Conservation (phyloP, 2,113 vertebrate genomes). For the Cephalopholis sonnerati region DNA sequence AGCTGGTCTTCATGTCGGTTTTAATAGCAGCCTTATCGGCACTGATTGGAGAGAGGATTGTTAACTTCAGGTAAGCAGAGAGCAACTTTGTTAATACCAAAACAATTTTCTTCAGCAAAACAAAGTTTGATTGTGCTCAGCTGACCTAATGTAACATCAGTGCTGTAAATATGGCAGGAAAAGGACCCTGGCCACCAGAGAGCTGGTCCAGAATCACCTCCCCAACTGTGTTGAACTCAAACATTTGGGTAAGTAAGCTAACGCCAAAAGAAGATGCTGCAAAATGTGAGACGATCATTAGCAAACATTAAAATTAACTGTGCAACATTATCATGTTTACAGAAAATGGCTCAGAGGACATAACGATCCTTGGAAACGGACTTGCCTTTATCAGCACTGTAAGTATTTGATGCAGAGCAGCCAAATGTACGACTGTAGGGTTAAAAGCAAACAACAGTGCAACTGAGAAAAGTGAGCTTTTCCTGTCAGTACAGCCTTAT, state of each 20-base stretch:
- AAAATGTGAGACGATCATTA: too few relatives aligned
- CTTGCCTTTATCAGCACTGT: conserved; percentile 76
- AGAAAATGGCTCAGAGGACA: conserved; percentile 72
- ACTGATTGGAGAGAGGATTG: conserved; percentile 75
- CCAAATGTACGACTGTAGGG: not conserved
- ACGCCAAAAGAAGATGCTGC: not conserved
- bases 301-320: not conserved
- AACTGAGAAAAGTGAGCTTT: not conserved
- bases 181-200: conserved; percentile 59
- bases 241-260: conserved; percentile 74
- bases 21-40: conserved; percentile 59
- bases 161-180: conserved; percentile 66
- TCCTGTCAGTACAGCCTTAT: not conserved
- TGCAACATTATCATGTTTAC: not conserved
- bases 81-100: too few relatives aligned
- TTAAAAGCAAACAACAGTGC: too few relatives aligned
- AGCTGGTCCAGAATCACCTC: conserved; percentile 78
- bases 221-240: conserved; percentile 80
- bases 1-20: conserved; percentile 54
- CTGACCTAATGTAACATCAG: not conserved
- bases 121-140: too few relatives aligned
- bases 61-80: conserved; percentile 71
- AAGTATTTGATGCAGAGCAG: conserved; percentile 42
- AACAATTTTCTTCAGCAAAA: not conserved
- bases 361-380: conserved; percentile 67